Evolutionary conservation across 2,113 vertebrate genomes (phyloP).

Genomic region (Vombatus ursinus): DNA sequence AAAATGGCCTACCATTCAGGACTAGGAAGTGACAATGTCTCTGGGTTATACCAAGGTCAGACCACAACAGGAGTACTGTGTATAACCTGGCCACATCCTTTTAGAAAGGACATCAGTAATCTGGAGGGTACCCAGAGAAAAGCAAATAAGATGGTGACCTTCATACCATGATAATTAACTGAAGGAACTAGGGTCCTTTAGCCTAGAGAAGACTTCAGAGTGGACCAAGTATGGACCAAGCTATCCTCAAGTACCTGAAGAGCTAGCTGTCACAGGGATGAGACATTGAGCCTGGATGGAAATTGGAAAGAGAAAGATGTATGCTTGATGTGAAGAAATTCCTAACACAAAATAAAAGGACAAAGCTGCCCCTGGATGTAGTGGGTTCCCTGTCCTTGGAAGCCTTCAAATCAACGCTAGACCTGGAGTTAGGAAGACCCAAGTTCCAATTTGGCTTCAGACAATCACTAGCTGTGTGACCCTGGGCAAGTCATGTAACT

Average conservation of each 20-base stretch:
- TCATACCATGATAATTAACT: not conserved
- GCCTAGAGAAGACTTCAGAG: not conserved
- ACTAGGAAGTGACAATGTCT: not conserved
- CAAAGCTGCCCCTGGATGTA: not conserved
- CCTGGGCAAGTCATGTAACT: not conserved
- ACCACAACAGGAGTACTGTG: not conserved
- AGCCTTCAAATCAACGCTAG: not conserved
- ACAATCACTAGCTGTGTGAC: not conserved
- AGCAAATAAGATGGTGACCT: not conserved
- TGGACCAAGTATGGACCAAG: not conserved
- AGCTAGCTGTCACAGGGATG: not conserved
- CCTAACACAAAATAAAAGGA: not conserved
- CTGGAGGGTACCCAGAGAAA: not conserved
- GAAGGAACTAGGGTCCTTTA: not conserved
- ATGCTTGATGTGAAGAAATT: not conserved
- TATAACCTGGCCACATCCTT: not conserved
- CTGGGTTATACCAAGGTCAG: not conserved
- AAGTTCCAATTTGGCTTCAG: not conserved
- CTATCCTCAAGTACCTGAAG: not conserved
- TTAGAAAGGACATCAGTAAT: not conserved
- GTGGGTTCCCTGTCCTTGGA: not conserved
- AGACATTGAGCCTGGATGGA: not conserved
- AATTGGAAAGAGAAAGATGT: not conserved
- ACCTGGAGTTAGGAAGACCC: not conserved
- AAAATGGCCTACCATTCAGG: not conserved